Base-by-base conservation (phyloP, 1,140 invertebrate species). In the Asbolus verrucosus region DNA sequence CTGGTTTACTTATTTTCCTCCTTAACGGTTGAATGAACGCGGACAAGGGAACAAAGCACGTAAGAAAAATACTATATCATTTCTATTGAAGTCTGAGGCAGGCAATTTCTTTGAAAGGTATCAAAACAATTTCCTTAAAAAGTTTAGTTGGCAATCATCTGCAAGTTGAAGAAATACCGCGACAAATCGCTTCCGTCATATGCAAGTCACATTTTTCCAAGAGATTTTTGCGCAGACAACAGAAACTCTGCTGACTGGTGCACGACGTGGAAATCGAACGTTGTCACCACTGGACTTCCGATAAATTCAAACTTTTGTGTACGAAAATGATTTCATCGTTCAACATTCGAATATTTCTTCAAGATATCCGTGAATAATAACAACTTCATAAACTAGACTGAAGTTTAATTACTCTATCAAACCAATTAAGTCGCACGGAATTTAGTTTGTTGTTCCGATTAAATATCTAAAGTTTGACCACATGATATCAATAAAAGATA, bases 81-180 rank as follows among this genome's bases (percentile, higher is more conserved):
- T 54, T 54, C 46, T 54, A 54, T 54, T 54, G 61, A 63, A 63
- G n/a, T 63, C 61, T 38, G 33, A 38, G 33, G 33, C 61, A 63
- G 61, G 61, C 61, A 63, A 63, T 63, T 63, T 41, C 61, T 63
- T 41, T 41, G 46, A 27, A 54, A 54, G 46, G 46, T 54, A 54
- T 54, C 46, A 54, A 54, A 54, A 54, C 46, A 63, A 36, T 24
- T 27, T 41, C 61, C 33, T 63, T 63, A 18, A 63, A 63, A 63
- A 63, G 14, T 33, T 33, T 11, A 39, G 24, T 15, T 39, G 27
- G 61, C 61, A 63, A 63, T 63, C 61, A 63, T 63, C 61, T 63
- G 33, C 61, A 63, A 63, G 16, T 63, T 33, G 39, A 14, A 18
- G 39, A 43, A 38, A 61, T 24, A 61, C 24, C 13, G 33, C 11